Conservation (phyloP, 2,888 invertebrate genomes). For the Parnassius smintheus region DNA sequence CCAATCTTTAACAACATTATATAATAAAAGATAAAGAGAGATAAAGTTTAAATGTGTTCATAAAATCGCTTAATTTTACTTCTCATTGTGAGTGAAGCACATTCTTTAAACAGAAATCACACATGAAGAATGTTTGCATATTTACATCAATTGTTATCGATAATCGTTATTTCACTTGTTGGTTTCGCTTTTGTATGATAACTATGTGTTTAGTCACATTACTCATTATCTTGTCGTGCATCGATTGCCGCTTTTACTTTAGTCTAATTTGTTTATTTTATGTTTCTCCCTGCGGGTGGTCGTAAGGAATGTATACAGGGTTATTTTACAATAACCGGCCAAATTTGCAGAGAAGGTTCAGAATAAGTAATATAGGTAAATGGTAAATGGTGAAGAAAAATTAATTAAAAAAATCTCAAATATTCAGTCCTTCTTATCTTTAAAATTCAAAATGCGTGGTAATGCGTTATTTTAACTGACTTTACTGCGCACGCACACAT, state of each 20-base stretch:
- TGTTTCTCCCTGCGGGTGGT: no score
- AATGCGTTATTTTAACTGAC: no score
- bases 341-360: no score
- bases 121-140: constrained; percentile 25
- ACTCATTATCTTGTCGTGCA: not conserved
- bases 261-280: not conserved
- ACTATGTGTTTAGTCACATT: constrained; percentile 8
- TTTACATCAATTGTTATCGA: constrained; percentile 20
- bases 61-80: not conserved
- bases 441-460: no score
- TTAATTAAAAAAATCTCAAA: no score
- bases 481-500: no score
- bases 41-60: not conserved
- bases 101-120: constrained; percentile 1
- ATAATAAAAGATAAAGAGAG: not conserved
- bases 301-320: no score
- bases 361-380: no score
- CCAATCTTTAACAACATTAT: not conserved
- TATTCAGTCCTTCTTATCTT: no score
- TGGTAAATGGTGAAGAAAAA: no score
- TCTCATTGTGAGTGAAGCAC: no score
- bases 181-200: constrained; percentile 30
- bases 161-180: constrained; percentile 22
- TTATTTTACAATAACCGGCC: no score
- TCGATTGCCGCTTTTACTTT: not conserved